Conservation (phyloP, 2,113 vertebrate species). For the Myrmecobius fasciatus region DNA sequence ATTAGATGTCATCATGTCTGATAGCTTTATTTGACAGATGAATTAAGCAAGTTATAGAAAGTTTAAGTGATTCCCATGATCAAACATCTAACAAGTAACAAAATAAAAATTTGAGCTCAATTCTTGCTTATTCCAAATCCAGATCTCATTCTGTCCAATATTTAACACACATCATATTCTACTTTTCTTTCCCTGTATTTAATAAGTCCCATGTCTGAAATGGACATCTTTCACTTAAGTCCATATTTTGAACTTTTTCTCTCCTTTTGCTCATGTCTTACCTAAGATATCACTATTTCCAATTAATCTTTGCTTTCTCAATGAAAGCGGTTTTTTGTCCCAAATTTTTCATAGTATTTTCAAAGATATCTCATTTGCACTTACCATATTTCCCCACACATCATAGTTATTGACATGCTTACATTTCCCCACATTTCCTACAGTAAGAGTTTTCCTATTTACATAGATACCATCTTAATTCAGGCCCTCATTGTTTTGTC, state of each 20-base stretch:
- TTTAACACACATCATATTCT: background rate
- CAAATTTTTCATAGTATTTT: background rate
- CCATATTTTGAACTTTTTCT: background rate
- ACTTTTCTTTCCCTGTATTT: background rate
- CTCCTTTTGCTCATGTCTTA: background rate
- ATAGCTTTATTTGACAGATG: background rate
- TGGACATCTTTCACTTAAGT: background rate
- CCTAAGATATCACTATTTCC: background rate
- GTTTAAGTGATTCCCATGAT: background rate
- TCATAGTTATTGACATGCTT: background rate
- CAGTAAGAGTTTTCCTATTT: background rate
- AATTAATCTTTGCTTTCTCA: background rate
- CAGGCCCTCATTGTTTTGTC: background rate
- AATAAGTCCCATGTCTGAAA: background rate
- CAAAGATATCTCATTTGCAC: background rate
- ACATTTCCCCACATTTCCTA: background rate
- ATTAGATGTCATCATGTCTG: background rate
- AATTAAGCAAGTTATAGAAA: background rate
- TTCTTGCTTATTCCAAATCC: background rate
- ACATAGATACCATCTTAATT: background rate
- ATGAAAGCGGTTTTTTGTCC: background rate
- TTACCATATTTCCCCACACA: background rate
- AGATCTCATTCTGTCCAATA: background rate
- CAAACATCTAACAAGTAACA: background rate
- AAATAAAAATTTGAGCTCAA: background rate